Base-by-base conservation (phyloP, 2,113 vertebrate genomes). In the Taxidea taxus region DNA sequence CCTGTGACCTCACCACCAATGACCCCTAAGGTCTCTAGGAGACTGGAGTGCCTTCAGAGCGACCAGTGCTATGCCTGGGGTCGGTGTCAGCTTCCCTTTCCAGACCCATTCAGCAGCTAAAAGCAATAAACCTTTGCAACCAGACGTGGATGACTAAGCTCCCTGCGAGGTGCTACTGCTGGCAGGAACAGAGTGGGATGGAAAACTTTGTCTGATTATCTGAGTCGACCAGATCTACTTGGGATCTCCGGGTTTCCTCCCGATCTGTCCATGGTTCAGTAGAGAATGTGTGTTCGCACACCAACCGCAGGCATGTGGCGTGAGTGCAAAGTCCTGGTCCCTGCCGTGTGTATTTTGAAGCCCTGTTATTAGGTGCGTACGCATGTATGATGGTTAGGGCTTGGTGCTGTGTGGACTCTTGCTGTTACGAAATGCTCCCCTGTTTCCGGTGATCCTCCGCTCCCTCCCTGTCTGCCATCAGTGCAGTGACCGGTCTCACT, bases 201-300 rank as follows among this genome's bases (percentile, higher is more conserved):
- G 44, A 31, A 20, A 39, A 29, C 51, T 21, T 60, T 21, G 58
- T 44, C 74, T 18, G 7, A 42, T 44, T 54, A 25, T 25, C 58
- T 0, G 6, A 72, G n/a, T 39, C n/a, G 42, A 2, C 21, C 74
- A 27, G 23, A 15, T 34, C 34, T 16, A 8, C 27, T 16, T 1
- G 0, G 31, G 37, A 18, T 7, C 16, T 37, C 25, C 3, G 5
- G 37, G 2, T 91, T 54, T 60, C 37, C 91, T 54, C 39, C 20
- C 10, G 56, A 56, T 4, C 0, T 13, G 39, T 3, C 47, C 10
- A 64, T 1, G 7, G 15, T 1, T 39, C 47, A 5, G 8, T 3
- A 7, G 2, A 13, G 64, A 25, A 23, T 0, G 2, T 11, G 15
- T 37, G 68, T 29, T 16, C 42, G 20, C 9, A 42, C 2, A 4